Percentiles rank a stretch among this genome's conserved stretches.
These are phyloP conservation scores for Lasioglossum pauxillum DNA, from an alignment of 2,888 invertebrate genomes.

Conservation along the genomic window DNA sequence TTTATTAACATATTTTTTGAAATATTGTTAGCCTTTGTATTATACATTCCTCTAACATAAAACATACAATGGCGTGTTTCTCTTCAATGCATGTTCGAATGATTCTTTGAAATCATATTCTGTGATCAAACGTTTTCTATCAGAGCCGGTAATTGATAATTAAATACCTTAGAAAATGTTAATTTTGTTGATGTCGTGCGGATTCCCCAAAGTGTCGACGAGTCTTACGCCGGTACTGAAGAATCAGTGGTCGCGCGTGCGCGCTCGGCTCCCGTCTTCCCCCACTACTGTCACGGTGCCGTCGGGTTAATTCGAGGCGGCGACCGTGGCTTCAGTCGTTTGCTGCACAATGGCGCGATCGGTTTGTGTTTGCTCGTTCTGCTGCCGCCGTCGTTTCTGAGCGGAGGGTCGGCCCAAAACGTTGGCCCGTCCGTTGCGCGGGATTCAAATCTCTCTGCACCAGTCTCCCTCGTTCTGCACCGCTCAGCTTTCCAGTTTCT, in stretches of 20 bases:
- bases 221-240: conserved; percentile 49
- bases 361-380: conserved; percentile 69
- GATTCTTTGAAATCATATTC: not conserved
- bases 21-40: not conserved
- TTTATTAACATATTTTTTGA: not conserved
- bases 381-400: conserved; percentile 82
- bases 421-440: conserved; percentile 82
- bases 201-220: not conserved
- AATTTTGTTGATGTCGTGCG: not conserved
- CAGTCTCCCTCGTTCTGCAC: conserved; percentile 61
- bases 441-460: conserved; percentile 66
- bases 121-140: not conserved
- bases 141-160: not conserved
- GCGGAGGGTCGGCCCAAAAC: conserved; percentile 82
- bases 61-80: not conserved
- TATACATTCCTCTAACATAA: not conserved
- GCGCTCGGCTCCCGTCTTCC: not conserved
- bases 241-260: conserved; percentile 36
- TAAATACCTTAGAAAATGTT: not conserved
- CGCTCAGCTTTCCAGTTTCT: conserved; percentile 52
- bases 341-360: conserved; percentile 82
- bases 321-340: conserved; percentile 75
- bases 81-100: not conserved
- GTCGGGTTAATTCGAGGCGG: conserved; percentile 42
- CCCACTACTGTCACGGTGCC: not conserved